Percentiles rank a stretch among this genome's conserved stretches.
Conservation (phyloP, 2,888 invertebrate genomes). For the Graphium colonna region DNA sequence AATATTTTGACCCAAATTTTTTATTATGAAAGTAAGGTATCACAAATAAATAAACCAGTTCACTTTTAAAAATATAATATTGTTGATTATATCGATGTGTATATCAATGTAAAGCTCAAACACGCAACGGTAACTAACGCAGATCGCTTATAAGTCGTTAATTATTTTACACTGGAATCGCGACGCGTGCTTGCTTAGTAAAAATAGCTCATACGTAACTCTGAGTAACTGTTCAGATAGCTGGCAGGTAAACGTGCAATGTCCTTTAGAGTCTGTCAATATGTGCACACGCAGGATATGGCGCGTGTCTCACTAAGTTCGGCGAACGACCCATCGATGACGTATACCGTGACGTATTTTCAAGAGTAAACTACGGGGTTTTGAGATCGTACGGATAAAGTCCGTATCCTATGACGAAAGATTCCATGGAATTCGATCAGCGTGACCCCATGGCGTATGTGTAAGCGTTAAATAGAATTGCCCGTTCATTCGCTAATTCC, state of each 20-base stretch:
- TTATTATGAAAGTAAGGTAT: no score
- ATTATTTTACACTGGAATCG: no score
- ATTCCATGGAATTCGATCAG: conserved; percentile 4
- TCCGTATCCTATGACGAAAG: neutral
- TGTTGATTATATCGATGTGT: no score
- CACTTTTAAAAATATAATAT: no score
- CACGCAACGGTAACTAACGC: no score
- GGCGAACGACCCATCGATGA: conserved; percentile 11
- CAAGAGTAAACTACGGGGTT: neutral
- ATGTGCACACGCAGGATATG: conserved; percentile 12
- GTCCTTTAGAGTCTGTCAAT: conserved; percentile 15
- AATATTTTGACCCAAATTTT: no score
- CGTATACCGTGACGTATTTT: conserved; percentile 15
- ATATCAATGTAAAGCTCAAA: no score
- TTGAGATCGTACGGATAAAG: neutral
- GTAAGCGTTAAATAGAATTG: no score
- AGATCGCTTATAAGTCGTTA: no score
- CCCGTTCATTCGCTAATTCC: no score
- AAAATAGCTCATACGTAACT: conserved; percentile 1
- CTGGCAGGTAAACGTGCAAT: neutral
- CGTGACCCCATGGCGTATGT: no score
- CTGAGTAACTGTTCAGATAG: conserved; percentile 7
- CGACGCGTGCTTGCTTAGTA: neutral
- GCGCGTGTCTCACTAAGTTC: conserved; percentile 1
- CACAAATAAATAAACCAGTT: no score